Evolutionary conservation across 2,113 vertebrate species (phyloP).

Genomic region (Puffinus mauretanicus): DNA sequence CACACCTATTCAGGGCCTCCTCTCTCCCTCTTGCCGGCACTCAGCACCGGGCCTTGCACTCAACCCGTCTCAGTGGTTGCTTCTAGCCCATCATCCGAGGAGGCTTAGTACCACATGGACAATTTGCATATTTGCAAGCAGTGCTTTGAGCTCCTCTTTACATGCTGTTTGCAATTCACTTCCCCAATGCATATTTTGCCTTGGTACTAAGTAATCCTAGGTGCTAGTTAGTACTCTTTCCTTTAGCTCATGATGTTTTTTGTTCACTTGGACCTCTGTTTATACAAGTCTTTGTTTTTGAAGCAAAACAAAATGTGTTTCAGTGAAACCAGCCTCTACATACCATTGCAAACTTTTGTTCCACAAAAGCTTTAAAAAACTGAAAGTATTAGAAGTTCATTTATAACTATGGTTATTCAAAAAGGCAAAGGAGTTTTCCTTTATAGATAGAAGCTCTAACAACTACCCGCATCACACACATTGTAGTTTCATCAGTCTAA

Average conservation of each 20-base stretch:
- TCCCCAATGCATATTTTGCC: not conserved
- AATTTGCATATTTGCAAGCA: not conserved
- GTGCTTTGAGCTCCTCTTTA: not conserved
- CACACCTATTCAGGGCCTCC: not conserved
- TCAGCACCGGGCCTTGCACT: no score
- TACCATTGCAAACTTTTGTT: not conserved
- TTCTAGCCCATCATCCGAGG: not conserved
- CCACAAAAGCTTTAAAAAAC: not conserved
- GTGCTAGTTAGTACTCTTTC: not conserved
- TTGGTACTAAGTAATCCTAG: not conserved
- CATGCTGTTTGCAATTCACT: not conserved
- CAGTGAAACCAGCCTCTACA: not conserved
- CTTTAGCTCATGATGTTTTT: not conserved
- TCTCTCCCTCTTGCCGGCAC: not conserved
- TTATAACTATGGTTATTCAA: not conserved
- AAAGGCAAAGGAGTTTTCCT: not conserved
- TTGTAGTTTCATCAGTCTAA: not conserved
- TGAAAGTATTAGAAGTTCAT: not conserved
- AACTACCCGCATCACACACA: not conserved
- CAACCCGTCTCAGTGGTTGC: rapidly evolving
- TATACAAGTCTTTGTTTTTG: not conserved
- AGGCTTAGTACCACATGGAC: rapidly evolving
- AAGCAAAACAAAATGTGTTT: not conserved
- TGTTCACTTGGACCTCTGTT: not conserved
- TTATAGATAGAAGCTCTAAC: not conserved